Percentiles rank a stretch among this genome's conserved stretches.
Conservation (phyloP, 2,113 vertebrate species). For the Pseudopodoces humilis region DNA sequence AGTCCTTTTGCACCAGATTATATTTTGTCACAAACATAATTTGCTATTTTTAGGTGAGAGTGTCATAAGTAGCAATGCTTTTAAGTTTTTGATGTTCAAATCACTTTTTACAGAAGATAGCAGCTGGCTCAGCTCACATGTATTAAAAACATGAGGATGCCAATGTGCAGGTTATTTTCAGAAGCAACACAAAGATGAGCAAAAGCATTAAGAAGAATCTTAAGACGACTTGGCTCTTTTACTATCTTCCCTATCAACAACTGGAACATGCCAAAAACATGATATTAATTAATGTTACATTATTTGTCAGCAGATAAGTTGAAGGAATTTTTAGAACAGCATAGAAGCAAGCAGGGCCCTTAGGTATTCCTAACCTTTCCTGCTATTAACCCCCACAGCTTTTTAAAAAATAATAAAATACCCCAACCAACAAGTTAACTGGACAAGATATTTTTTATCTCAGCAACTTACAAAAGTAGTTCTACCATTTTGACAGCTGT, state of each 20-base stretch:
- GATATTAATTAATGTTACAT: not conserved
- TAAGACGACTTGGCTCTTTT: not conserved
- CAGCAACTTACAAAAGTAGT: not conserved
- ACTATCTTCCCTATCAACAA: not conserved
- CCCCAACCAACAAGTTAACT: not conserved
- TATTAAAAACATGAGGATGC: not conserved
- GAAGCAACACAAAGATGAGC: not conserved
- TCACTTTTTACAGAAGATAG: not conserved
- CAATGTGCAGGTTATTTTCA: not conserved
- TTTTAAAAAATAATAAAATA: not conserved
- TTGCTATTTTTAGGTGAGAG: not conserved
- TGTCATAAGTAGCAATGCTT: not conserved
- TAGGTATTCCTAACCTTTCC: not conserved
- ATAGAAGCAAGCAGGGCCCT: not conserved
- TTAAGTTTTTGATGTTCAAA: not conserved
- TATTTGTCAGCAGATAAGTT: not conserved
- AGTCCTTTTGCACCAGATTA: not conserved
- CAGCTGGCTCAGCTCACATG: rapidly evolving
- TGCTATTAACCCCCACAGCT: not conserved
- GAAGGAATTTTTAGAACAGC: not conserved
- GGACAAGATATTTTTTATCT: not conserved
- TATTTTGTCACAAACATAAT: not conserved
- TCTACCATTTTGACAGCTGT: not conserved
- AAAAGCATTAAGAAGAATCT: not conserved
- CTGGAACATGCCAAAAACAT: not conserved